Evolutionary conservation across 2,113 vertebrate genomes (phyloP).

Genomic region (Hippocampus abdominalis): DNA sequence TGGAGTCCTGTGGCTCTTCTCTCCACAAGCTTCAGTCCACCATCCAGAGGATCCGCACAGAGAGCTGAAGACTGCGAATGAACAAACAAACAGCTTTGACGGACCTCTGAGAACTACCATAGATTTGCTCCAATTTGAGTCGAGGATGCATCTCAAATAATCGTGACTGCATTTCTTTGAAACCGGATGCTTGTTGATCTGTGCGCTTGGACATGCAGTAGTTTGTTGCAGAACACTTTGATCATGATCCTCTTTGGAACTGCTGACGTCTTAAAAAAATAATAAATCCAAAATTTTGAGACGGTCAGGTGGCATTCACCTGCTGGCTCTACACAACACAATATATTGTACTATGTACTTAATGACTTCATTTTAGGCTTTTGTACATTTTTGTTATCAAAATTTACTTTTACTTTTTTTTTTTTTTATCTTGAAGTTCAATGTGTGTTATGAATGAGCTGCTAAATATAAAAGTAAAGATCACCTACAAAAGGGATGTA

Average conservation of each 20-base stretch:
- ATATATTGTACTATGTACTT: background rate
- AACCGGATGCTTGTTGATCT: conserved; percentile 2
- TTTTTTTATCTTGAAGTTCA: conserved; percentile 7
- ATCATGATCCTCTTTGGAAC: background rate
- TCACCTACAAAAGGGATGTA: conserved; percentile 7
- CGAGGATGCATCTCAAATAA: background rate
- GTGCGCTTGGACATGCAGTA: background rate
- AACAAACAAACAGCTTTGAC: conserved; percentile 7
- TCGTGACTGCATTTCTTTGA: background rate
- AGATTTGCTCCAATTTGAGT: conserved; percentile 3
- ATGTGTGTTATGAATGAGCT: background rate
- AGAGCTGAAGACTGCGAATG: conserved; percentile 52
- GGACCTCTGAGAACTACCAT: conserved; percentile 27
- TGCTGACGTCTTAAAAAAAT: background rate
- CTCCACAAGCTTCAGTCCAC: conserved; percentile 82
- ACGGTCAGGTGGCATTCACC: background rate
- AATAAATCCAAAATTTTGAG: background rate
- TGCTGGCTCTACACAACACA: background rate
- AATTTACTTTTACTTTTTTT: background rate
- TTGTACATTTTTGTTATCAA: conserved; percentile 33
- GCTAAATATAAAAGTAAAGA: background rate
- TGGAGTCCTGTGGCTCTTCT: conserved; percentile 82
- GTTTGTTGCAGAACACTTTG: background rate
- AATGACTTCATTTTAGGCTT: background rate
- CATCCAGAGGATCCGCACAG: conserved; percentile 58